Conservation (phyloP, 2,888 invertebrate genomes). For the Theretra japonica region DNA sequence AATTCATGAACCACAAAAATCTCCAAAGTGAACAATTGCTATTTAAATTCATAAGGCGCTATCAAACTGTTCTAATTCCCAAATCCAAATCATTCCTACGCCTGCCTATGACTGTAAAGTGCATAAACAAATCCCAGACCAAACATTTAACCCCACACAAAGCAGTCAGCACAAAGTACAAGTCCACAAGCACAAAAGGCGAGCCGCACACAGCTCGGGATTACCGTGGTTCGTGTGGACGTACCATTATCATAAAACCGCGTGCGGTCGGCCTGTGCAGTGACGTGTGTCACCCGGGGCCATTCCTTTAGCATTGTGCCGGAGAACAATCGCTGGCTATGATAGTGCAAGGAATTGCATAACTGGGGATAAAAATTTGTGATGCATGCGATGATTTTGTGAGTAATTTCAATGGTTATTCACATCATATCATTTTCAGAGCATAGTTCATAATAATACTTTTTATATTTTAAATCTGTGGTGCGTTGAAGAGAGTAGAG, state of each 20-base stretch:
- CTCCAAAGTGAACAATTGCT: no score
- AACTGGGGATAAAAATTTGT: no score
- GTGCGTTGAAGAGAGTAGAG: no score
- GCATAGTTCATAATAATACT: no score
- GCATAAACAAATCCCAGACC: not conserved
- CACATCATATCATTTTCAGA: no score
- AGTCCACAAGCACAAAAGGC: constrained; percentile 11
- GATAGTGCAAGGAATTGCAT: not conserved
- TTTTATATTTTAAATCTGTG: no score
- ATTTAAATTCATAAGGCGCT: no score
- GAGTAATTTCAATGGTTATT: no score
- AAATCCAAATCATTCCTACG: no score
- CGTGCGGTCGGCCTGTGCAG: constrained; percentile 19
- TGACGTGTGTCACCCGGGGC: constrained; percentile 19
- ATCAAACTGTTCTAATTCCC: no score
- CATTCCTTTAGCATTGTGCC: constrained; percentile 12
- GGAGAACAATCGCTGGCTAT: not conserved
- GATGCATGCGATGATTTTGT: no score
- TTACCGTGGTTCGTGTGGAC: constrained; percentile 4
- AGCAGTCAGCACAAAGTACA: not conserved
- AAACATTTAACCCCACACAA: not conserved
- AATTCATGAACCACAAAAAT: no score
- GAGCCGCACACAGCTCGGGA: constrained; percentile 5
- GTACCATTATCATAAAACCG: constrained; percentile 13
- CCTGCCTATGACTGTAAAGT: not conserved